phyloP scores from a whole-genome alignment of 2,888 invertebrate species.

The Notodonta ziczac region DNA sequence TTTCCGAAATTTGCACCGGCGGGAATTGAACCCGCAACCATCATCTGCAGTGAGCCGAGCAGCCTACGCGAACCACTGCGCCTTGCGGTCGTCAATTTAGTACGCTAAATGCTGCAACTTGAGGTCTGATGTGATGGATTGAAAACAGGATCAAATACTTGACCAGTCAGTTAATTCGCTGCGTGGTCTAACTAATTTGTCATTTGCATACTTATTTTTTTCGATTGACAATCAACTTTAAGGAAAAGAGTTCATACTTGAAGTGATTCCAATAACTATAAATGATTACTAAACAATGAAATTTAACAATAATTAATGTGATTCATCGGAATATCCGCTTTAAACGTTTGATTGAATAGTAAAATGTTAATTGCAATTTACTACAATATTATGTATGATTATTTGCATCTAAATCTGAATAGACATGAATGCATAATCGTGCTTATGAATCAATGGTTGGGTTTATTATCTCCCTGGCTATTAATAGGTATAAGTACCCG shows the following conservation, averaged over 20 bases:
- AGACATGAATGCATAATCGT: neutral
- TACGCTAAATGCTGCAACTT: no score
- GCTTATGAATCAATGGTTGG: neutral
- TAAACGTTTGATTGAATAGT: neutral
- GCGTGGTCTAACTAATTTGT: no score
- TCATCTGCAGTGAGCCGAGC: no score
- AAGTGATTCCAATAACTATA: neutral
- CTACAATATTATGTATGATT: neutral
- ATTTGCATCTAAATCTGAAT: neutral
- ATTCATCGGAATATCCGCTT: constrained; percentile 18
- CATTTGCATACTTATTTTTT: no score
- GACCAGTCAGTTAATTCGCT: no score
- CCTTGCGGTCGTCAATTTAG: no score
- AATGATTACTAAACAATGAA: neutral
- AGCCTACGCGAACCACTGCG: no score
- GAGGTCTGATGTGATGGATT: no score
- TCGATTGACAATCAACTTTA: no score
- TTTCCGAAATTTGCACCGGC: no score
- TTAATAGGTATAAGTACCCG: neutral
- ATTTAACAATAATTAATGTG: constrained; percentile 9
- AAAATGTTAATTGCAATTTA: neutral
- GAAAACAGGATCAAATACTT: no score
- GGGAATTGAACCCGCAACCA: no score
- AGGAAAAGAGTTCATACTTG: neutral
- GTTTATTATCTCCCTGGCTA: neutral